A percentile compares a stretch with the other conserved stretches of the same genome.
phyloP scores from a whole-genome alignment of 1,140 invertebrate species.

The Drosophila malerkotliana region DNA sequence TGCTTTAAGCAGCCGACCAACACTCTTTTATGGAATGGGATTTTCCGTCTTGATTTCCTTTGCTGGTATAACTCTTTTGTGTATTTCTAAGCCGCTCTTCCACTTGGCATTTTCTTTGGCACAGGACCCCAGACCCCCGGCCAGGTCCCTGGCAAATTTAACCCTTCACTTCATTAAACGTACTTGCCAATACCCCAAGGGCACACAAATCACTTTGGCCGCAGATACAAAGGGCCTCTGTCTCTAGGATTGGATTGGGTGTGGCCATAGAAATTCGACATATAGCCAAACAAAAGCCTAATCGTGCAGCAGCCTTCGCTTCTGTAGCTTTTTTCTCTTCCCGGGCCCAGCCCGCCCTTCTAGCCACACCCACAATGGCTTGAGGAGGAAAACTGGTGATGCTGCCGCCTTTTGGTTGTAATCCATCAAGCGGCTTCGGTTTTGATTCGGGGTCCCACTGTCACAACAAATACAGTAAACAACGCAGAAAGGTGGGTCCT shows the following conservation, averaged over 20 bases:
- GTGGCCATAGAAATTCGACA: slow-evolving; percentile 79
- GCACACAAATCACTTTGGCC: slow-evolving; percentile 75
- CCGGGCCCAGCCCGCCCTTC: not conserved
- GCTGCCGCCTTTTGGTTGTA: slow-evolving; percentile 77
- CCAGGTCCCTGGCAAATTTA: slow-evolving; percentile 61
- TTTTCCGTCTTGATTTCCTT: slow-evolving; percentile 34
- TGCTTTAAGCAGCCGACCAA: slow-evolving; percentile 39
- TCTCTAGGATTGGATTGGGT: slow-evolving; percentile 46
- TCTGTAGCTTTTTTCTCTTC: not conserved
- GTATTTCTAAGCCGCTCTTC: slow-evolving; percentile 53
- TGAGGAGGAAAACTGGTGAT: slow-evolving; percentile 18
- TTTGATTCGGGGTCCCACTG: slow-evolving; percentile 49
- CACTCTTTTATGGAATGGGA: slow-evolving; percentile 43
- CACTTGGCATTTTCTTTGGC: slow-evolving; percentile 36
- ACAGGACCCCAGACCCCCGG: not conserved
- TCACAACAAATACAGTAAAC: slow-evolving; percentile 64
- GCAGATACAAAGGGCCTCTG: slow-evolving; percentile 62
- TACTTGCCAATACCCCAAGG: slow-evolving; percentile 67
- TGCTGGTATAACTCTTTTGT: slow-evolving; percentile 27
- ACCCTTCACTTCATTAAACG: slow-evolving; percentile 81
- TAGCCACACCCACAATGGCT: slow-evolving; percentile 46
- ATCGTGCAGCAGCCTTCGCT: slow-evolving; percentile 65
- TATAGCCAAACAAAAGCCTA: slow-evolving; percentile 79
- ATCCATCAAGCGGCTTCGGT: slow-evolving; percentile 70
- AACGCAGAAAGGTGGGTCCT: slow-evolving; percentile 23